Percentiles rank a stretch among this genome's conserved stretches.
These are phyloP conservation scores for Coenobita brevimanus DNA, from an alignment of 1,140 invertebrate genomes.

Conservation along the genomic window DNA sequence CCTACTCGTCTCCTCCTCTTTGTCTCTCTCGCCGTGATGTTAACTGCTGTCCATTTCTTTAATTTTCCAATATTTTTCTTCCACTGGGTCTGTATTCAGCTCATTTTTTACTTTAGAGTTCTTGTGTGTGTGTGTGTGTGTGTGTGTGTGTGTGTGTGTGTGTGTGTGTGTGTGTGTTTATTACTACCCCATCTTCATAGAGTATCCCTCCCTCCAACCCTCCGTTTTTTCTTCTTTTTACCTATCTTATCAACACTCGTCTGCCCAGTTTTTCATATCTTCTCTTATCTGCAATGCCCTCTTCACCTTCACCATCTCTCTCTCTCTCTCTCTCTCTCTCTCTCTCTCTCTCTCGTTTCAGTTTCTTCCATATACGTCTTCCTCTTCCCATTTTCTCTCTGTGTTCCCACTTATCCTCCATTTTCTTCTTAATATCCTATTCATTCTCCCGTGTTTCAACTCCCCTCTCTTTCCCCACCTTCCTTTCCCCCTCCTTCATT, in stretches of 20 bases:
- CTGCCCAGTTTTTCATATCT: not conserved
- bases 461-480: not conserved
- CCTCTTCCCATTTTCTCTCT: no score
- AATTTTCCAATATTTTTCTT: no score
- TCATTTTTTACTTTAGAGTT: no score
- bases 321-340: conserved; percentile 7
- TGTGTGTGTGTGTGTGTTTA: no score
- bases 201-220: no score
- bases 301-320: conserved; percentile 6
- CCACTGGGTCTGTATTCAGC: no score
- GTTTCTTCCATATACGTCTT: not conserved
- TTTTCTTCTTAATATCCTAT: not conserved
- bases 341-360: conserved; percentile 7
- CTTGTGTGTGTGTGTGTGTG: no score
- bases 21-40: no score
- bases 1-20: no score
- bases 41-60: no score
- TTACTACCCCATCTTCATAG: no score
- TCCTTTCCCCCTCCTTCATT: conserved; percentile 31
- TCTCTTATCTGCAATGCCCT: not conserved
- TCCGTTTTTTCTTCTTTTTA: not conserved
- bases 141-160: no score
- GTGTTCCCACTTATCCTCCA: not conserved
- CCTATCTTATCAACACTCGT: not conserved
- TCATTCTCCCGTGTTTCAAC: not conserved